Conservation (phyloP, 1,140 invertebrate genomes). For the Megalonaias nervosa region DNA sequence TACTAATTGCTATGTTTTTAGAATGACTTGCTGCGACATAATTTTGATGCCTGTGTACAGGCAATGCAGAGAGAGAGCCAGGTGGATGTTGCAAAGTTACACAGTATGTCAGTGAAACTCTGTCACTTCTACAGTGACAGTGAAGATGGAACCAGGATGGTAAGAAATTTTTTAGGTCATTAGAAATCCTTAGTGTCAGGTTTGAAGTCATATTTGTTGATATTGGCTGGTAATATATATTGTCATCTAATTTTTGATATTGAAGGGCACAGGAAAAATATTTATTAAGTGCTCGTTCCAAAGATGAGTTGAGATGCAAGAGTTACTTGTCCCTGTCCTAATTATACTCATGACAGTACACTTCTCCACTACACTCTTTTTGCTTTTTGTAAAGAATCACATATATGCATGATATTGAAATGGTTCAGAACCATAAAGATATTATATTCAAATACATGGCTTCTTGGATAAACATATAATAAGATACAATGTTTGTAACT, state of each 20-base stretch:
- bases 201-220: not conserved
- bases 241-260: no score
- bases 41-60: slow-evolving; percentile 76
- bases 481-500: no score
- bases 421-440: no score
- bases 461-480: no score
- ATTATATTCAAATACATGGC: no score
- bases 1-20: slow-evolving; percentile 34
- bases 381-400: no score
- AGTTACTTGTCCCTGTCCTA: not conserved
- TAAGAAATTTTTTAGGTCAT: slow-evolving; percentile 66
- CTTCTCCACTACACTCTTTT: no score
- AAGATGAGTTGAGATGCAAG: not conserved
- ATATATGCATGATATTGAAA: no score
- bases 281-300: not conserved
- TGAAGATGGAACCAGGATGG: slow-evolving; percentile 81
- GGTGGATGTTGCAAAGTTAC: slow-evolving; percentile 72
- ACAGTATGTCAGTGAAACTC: slow-evolving; percentile 57
- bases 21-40: slow-evolving; percentile 73
- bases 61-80: slow-evolving; percentile 16
- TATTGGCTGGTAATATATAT: slow-evolving; percentile 4
- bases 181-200: not conserved
- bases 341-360: no score
- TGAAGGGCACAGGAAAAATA: not conserved
- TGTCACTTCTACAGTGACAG: slow-evolving; percentile 84